Base-by-base conservation (phyloP, 2,888 invertebrate genomes). In the Troides helena region DNA sequence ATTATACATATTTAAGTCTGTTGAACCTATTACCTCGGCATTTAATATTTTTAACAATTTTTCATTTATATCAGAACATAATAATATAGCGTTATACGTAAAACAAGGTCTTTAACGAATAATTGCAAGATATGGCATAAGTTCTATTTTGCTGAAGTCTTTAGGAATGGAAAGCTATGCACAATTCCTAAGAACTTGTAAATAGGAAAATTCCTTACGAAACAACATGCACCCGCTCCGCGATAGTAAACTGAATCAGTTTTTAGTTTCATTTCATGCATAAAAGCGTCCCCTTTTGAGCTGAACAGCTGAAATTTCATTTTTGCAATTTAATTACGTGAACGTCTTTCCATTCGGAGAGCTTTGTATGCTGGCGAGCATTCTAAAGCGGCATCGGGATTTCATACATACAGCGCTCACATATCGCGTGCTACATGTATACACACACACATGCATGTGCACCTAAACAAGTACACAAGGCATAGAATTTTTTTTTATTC, bases 281-380 rank as follows among this genome's bases (percentile, higher is more conserved):
- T 59, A 53, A 64, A 62, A 57, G 56, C 62, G 25, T 60, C 30
- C 69, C 57, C 62, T 61, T 62, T 65, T 61, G 39, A 64, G 64
- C 30, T 65, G 30, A 65, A 69, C 23, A 21, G 50, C 46, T 65
- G 65, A 30, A 65, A 69, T 66, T 65, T 60, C 59, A 68, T 68
- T 64, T 69, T 69, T 62, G 23, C 57, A 66, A 69, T 69, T 62
- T 69, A 65, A 69, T 65, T 69, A 69, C 12, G 50, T 46, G 65
- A 65, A 69, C 64, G 57, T 50, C 65, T 69, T 69, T 64, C 68
- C 59, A 50, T 64, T 58, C 58, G 62, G 50, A 12, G 21, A 30
- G 23, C 46, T 65, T 58, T 62, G 65, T 65, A 60, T 56, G 62
- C 21, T 2, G 50, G 25, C 36, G 60, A 61, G 23, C 61, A 17